Base-by-base conservation (phyloP, 2,113 vertebrate genomes). In the Cryptotis parvus region DNA sequence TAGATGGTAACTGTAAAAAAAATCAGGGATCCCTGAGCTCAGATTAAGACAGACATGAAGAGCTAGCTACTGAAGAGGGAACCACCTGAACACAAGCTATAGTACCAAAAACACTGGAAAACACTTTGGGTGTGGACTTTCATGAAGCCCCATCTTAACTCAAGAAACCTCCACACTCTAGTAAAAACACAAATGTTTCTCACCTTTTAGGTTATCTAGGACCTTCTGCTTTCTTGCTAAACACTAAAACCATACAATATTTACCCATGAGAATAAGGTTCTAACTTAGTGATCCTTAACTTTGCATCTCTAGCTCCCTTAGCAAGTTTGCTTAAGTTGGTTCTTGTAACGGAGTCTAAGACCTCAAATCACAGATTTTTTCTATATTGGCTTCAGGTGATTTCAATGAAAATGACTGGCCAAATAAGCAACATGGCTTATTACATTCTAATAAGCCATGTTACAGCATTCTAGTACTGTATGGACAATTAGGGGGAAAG, bases 381-480 rank as follows among this genome's bases (percentile, higher is more conserved):
- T 69, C 22, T 77, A 20, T 10, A 22, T 27, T 49, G 1, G n/a
- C 9, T 66, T 85, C 39, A 45, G 24, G 8, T n/a, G n/a, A 7
- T 24, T 41, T 74, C 41, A 63, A 7, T 2, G 0, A 68, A 52
- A 22, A 3, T 33, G 39, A 79, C 4, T 58, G 29, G 16, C 27
- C 37, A 75, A 49, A 31, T 39, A 24, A 1, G 3, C 49, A 29
- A 3, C 6, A 26, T 16, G 35, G 37, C 6, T 69, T 9, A 52
- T 35, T 84, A 87, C 31, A n/a, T n/a, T n/a, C n/a, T n/a, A n/a
- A n/a, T n/a, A n/a, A n/a, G n/a, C n/a, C n/a, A n/a, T n/a, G n/a
- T n/a, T n/a, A n/a, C n/a, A n/a, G n/a, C 27, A 39, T 4, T 15
- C 1, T 31, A 3, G 9, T 63, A 5, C 65, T 22, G 0, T 20